Conservation (phyloP, 2,113 vertebrate species). For the Echinops telfairi region DNA sequence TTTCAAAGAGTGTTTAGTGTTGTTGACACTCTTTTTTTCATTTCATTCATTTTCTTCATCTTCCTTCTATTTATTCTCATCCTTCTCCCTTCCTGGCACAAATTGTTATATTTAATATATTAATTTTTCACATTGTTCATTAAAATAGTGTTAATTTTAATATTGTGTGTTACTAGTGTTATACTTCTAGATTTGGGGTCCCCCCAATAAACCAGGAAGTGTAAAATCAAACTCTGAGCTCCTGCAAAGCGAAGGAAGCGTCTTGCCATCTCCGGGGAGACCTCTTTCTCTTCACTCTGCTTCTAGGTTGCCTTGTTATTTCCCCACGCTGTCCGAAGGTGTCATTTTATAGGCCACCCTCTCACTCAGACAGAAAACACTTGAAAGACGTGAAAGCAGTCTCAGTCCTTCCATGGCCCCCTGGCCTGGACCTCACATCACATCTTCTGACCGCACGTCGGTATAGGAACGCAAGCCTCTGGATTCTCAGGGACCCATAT, state of each 20-base stretch:
- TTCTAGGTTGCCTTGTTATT: not conserved
- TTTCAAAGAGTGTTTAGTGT: not conserved
- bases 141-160: no score
- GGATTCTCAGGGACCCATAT: not conserved
- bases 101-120: not conserved
- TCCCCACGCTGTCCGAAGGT: not conserved
- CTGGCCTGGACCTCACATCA: not conserved
- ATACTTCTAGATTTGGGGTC: no score
- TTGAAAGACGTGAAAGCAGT: not conserved
- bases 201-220: not conserved
- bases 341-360: not conserved
- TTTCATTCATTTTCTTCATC: not conserved
- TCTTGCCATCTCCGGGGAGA: not conserved
- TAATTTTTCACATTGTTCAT: no score
- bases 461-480: not conserved
- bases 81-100: not conserved
- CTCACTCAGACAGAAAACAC: not conserved
- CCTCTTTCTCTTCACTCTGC: not conserved
- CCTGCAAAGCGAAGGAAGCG: not conserved
- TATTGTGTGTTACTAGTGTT: no score
- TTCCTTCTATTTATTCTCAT: not conserved
- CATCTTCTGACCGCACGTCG: not conserved
- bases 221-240: not conserved
- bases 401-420: not conserved
- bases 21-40: not conserved